A percentile compares a stretch with the other conserved stretches of the same genome.
phyloP scores from a whole-genome alignment of 2,888 invertebrate species.

The Platycheirus albimanus region DNA sequence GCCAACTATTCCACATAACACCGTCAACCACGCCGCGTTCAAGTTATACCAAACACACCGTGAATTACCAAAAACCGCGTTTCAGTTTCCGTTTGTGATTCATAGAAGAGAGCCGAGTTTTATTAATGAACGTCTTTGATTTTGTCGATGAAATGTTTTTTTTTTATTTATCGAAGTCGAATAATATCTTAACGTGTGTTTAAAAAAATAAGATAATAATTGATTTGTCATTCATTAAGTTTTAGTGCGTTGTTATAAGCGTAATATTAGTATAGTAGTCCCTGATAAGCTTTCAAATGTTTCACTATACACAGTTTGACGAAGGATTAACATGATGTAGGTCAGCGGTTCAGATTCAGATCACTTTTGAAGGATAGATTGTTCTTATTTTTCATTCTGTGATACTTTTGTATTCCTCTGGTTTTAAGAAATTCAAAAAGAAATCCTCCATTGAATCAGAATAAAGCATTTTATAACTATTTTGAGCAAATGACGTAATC shows the following conservation, averaged over 20 bases:
- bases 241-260: constrained; percentile 1
- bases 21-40: constrained; percentile 23
- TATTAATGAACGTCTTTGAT: constrained; percentile 11
- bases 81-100: constrained; percentile 73
- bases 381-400: no score
- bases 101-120: constrained; percentile 58
- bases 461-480: constrained; percentile 38
- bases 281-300: no score
- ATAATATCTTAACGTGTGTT: constrained; percentile 1
- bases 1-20: constrained; percentile 50
- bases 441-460: constrained; percentile 19
- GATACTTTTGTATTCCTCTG: neutral
- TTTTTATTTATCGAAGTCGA: neutral
- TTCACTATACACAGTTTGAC: no score
- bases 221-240: constrained; percentile 48
- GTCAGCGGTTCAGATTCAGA: neutral
- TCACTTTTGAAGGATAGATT: no score
- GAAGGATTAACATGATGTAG: neutral
- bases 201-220: neutral
- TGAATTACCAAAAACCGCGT: constrained; percentile 60
- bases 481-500: constrained; percentile 61
- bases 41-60: constrained; percentile 37
- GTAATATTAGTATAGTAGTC: no score
- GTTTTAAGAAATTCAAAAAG: constrained; percentile 36
- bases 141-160: constrained; percentile 3